Evolutionary conservation across 64 coral and sea anemone species (phyloP).

Genomic region (Pachyseris speciosa): DNA sequence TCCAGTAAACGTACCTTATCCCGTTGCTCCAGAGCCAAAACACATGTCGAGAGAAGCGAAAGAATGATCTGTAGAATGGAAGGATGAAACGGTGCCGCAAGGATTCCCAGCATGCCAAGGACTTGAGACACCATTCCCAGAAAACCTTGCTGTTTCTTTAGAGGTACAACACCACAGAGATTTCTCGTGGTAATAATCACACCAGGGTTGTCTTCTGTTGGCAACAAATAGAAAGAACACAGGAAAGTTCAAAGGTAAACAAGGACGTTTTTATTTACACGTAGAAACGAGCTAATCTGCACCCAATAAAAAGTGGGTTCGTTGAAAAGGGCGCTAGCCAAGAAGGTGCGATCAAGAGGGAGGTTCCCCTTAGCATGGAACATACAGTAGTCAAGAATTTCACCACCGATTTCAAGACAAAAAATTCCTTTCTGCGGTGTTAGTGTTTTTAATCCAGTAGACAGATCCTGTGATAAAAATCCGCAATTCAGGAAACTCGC

Average conservation of each 20-base stretch:
- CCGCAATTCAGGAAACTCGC: no score
- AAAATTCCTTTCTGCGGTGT: no score
- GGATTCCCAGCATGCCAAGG: conserved; percentile 67
- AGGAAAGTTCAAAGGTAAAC: not conserved
- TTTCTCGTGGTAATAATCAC: conserved; percentile 41
- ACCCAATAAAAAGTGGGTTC: no score
- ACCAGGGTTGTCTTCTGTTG: not conserved
- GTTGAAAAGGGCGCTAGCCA: no score
- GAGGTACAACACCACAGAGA: conserved; percentile 75
- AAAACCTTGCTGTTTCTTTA: conserved; percentile 89
- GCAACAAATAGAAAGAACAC: not conserved
- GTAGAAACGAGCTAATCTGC: no score
- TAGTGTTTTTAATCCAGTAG: no score
- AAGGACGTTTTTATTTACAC: no score
- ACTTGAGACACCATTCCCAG: conserved; percentile 87
- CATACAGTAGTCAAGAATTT: no score
- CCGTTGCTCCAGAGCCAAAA: conserved; percentile 74
- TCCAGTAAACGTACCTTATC: conserved; percentile 50
- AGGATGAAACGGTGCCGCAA: conserved; percentile 57
- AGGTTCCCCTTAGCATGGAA: no score
- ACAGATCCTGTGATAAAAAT: no score
- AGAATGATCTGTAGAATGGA: conserved; percentile 81
- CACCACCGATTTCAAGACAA: no score
- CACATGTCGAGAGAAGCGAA: conserved; percentile 74
- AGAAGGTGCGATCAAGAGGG: no score